A percentile compares a stretch with the other conserved stretches of the same genome.
These are phyloP conservation scores for Holothuria glaberrima DNA, from an alignment of 35 echinoderm and acorn worm species.

Conservation along the genomic window DNA sequence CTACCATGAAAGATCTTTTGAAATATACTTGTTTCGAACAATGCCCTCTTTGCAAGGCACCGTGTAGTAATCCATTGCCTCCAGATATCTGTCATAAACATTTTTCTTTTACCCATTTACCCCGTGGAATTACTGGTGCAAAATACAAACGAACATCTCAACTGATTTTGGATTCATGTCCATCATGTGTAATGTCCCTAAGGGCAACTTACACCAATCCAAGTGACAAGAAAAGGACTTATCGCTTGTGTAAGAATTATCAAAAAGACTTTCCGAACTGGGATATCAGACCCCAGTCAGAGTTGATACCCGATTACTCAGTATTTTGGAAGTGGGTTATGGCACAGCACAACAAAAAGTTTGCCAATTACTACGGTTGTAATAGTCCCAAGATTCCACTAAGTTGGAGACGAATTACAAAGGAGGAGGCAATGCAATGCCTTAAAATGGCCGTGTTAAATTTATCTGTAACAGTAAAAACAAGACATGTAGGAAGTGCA, in stretches of 20 bases:
- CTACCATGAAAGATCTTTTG: too few relatives aligned
- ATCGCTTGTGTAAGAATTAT: background rate
- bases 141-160: background rate
- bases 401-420: background rate
- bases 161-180: background rate
- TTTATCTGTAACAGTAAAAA: too few relatives aligned
- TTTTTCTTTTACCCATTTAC: background rate
- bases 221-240: background rate
- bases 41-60: constrained; percentile 8
- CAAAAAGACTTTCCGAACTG: constrained; percentile 20
- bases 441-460: too few relatives aligned
- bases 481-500: too few relatives aligned
- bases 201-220: background rate
- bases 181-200: background rate
- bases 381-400: background rate
- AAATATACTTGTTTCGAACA: background rate
- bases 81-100: background rate
- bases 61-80: background rate
- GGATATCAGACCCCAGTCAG: background rate
- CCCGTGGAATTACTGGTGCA: background rate
- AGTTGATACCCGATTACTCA: background rate
- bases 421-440: too few relatives aligned
- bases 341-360: background rate
- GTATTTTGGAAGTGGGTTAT: constrained; percentile 12
- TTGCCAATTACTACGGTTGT: background rate